Percentiles rank a stretch among this genome's conserved stretches.
These are phyloP conservation scores for Athetis lepigone DNA, from an alignment of 2,888 invertebrate genomes.

Conservation along the genomic window DNA sequence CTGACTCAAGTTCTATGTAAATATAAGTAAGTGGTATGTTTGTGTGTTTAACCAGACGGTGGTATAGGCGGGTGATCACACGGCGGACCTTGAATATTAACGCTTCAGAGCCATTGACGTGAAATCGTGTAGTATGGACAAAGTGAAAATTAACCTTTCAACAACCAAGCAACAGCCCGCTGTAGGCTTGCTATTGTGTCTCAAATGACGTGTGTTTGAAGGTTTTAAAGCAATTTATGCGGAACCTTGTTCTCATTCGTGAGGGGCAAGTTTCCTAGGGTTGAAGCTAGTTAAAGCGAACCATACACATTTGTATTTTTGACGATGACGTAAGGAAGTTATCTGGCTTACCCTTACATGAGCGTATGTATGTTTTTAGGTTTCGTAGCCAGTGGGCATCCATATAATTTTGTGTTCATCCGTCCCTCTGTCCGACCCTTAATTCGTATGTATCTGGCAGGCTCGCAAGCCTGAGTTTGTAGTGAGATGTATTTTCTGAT, in stretches of 20 bases:
- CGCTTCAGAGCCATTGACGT: constrained; percentile 64
- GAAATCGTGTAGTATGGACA: constrained; percentile 70
- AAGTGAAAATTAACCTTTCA: constrained; percentile 71
- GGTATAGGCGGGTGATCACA: constrained; percentile 64
- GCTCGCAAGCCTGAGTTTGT: constrained; percentile 37
- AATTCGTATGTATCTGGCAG: constrained; percentile 42
- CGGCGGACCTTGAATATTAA: constrained; percentile 72
- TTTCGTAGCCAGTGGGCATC: constrained; percentile 55
- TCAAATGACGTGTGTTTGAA: too few species aligned
- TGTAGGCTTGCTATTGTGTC: too few species aligned
- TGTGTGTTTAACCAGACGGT: constrained; percentile 50
- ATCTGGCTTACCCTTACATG: constrained; percentile 40
- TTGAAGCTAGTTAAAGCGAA: constrained; percentile 32
- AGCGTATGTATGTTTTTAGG: constrained; percentile 46
- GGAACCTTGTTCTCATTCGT: constrained; percentile 48
- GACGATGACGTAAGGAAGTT: constrained; percentile 51
- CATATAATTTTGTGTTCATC: constrained; percentile 50
- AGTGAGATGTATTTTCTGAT: constrained; percentile 42
- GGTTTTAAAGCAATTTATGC: constrained; percentile 74
- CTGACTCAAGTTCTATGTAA: constrained; percentile 62
- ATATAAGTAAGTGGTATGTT: constrained; percentile 70
- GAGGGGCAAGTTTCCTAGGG: constrained; percentile 38
- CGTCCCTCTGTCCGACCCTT: constrained; percentile 49
- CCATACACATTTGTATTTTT: constrained; percentile 53
- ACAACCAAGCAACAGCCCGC: too few species aligned